Evolutionary conservation across 2,888 invertebrate genomes (phyloP), one percentile per base, ranked within the genome.

Genomic region (Creontiades dilutus): DNA sequence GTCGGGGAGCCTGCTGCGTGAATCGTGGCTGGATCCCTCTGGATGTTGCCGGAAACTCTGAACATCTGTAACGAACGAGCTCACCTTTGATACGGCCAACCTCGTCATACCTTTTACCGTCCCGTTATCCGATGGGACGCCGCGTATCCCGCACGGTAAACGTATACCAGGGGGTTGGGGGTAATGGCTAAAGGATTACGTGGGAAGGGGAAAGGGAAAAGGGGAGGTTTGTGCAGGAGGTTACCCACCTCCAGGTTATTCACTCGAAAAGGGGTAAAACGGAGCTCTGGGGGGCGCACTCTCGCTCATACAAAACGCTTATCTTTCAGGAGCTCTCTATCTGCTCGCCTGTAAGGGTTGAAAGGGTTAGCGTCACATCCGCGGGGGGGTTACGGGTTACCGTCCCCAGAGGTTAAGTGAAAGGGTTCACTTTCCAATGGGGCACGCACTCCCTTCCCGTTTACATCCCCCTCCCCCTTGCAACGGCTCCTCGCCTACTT

Each of bases 271-370:
- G 61, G n/a, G 61, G 61, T 9, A 9, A 19, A 61, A 61, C 14
- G 19, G 19, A 19, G n/a, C 23, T 5, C 19, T 7, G 5, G 57
- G 57, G 19, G 19, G 68, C 23, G 68, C 68, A 57, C 68, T 68
- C 68, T 23, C 19, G 68, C 68, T 68, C 68, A 68, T 23, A 68
- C 68, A 68, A 68, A 68, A 68, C 68, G 19, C 68, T 68, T 68
- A 68, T 68, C 68, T 68, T 23, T 68, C 68, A n/a, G 23, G 23
- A 23, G 23, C 68, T 68, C 68, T 27, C 27, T 68, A 23, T 68
- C 19, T 68, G 23, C 27, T 23, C 9, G 5, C 0, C 19, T 19
- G 27, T 23, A 13, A 68, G 68, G 68, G 68, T 27, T 68, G 68
- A 68, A 68, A 68, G 68, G 68, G 68, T 68, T 68, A 68, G 3